phyloP scores from a whole-genome alignment of 1,140 invertebrate genomes.

The Proales similis region DNA sequence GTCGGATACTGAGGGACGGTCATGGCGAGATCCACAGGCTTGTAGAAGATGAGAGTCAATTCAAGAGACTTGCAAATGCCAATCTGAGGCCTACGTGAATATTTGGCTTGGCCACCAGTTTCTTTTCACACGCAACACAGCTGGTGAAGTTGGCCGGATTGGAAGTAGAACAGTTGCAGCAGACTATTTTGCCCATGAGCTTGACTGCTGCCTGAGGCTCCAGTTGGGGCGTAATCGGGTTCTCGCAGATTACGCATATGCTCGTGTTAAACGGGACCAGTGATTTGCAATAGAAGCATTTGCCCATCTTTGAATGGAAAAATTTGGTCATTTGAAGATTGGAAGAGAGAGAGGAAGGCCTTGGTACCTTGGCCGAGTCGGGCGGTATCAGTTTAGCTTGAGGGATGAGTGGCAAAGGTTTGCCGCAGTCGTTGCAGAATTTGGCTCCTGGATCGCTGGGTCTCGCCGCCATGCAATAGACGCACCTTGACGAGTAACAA shows the following conservation, averaged over 20 bases:
- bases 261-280: conserved; percentile 48
- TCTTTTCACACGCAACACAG: conserved; percentile 45
- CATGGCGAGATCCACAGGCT: conserved; percentile 23
- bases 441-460: conserved; percentile 45
- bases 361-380: conserved; percentile 43
- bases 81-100: background rate
- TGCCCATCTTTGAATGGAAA: conserved; percentile 45
- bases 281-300: conserved; percentile 48
- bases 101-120: conserved; percentile 39
- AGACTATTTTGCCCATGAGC: conserved; percentile 41
- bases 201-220: conserved; percentile 41
- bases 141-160: conserved; percentile 44
- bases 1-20: conserved; percentile 1
- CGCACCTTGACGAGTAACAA: conserved; percentile 42
- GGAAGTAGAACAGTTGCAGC: conserved; percentile 44
- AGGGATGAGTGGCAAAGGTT: conserved; percentile 43
- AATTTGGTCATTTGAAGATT: background rate
- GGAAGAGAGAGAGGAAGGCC: background rate
- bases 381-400: conserved; percentile 44
- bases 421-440: conserved; percentile 47
- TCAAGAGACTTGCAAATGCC: background rate
- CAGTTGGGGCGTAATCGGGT: conserved; percentile 47
- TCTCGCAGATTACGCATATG: conserved; percentile 50
- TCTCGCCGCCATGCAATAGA: conserved; percentile 47
- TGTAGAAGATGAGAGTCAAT: background rate